These are phyloP conservation scores for Pantala flavescens DNA, from an alignment of 1,140 invertebrate genomes.

Conservation along the genomic window DNA sequence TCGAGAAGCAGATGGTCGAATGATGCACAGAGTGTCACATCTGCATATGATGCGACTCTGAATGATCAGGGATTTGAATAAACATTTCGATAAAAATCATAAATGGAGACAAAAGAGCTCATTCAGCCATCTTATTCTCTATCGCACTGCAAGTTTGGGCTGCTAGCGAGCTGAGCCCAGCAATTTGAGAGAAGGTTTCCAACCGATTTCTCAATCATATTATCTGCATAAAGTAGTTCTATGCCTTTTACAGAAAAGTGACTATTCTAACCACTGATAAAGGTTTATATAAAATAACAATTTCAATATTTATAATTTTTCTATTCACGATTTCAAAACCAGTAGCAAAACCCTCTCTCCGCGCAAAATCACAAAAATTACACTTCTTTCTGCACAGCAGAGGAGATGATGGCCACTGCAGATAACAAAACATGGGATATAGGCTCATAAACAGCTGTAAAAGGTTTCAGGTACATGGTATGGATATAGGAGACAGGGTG, in stretches of 20 bases:
- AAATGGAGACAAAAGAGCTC: neutral
- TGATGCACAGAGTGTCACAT: neutral
- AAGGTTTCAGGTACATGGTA: neutral
- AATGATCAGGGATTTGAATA: no score
- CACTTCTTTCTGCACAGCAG: neutral
- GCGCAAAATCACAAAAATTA: neutral
- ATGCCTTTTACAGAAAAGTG: neutral
- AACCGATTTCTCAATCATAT: neutral
- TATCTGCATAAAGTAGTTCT: neutral
- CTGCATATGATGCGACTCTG: no score
- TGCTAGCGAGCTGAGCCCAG: neutral
- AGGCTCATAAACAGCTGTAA: neutral
- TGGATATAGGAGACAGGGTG: neutral
- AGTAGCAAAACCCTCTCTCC: neutral
- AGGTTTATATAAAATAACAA: neutral
- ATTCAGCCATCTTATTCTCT: neutral
- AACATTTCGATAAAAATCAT: no score
- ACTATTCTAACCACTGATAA: no score
- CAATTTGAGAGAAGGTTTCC: neutral
- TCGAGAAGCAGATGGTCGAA: neutral
- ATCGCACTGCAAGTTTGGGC: neutral
- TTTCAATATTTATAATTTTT: neutral
- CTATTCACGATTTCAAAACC: neutral
- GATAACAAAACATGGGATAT: constrained; percentile 3
- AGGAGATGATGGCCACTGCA: constrained; percentile 7